These are phyloP conservation scores for Oscheius sp. DNA, from an alignment of 2,888 invertebrate species.

Conservation along the genomic window DNA sequence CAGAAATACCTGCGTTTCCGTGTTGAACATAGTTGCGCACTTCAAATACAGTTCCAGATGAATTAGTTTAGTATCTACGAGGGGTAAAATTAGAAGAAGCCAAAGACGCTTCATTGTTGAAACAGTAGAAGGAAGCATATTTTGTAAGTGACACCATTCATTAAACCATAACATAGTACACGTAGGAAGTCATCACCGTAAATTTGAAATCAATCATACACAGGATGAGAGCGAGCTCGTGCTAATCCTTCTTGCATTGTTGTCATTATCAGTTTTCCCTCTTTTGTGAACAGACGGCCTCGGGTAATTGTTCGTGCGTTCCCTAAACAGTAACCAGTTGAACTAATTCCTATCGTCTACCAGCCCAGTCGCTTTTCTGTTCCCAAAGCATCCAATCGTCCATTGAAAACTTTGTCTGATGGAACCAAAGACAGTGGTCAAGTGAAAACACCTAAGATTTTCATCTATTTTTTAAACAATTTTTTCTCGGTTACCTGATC, in stretches of 20 bases:
- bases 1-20: slow-evolving; percentile 13
- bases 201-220: neutral
- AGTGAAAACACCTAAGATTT: slow-evolving; percentile 69
- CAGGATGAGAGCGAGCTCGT: slow-evolving; percentile 9
- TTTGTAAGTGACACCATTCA: neutral
- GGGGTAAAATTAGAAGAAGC: too few relatives aligned
- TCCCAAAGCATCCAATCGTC: slow-evolving; percentile 75
- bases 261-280: slow-evolving; percentile 42
- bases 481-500: slow-evolving; percentile 36
- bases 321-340: slow-evolving; percentile 24
- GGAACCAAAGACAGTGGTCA: slow-evolving; percentile 75
- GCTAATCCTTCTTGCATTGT: slow-evolving; percentile 45
- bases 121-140: neutral
- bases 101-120: neutral
- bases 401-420: slow-evolving; percentile 70
- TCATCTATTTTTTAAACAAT: neutral
- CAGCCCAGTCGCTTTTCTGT: slow-evolving; percentile 72
- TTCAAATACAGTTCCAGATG: slow-evolving; percentile 8
- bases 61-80: neutral
- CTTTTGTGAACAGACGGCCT: slow-evolving; percentile 39
- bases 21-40: slow-evolving; percentile 12
- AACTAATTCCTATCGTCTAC: slow-evolving; percentile 47
- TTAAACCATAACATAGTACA: neutral
- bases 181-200: neutral
- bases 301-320: slow-evolving; percentile 39